Base-by-base conservation (phyloP, 2,113 vertebrate genomes). In the Myotis davidii region DNA sequence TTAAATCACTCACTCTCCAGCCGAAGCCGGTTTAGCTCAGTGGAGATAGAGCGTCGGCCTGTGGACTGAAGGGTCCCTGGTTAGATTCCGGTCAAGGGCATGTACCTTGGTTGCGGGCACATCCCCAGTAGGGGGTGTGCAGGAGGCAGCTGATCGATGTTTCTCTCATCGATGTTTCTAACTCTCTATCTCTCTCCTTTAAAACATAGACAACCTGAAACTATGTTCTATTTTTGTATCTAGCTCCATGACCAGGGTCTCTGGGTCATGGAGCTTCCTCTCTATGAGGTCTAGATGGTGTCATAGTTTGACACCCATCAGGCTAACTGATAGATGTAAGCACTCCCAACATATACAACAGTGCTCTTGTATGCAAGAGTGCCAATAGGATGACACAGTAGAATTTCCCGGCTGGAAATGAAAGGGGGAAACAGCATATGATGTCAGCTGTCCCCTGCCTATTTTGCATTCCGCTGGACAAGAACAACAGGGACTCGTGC, bases 401-500 rank as follows among this genome's bases (percentile, higher is more conserved):
- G 48, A 48, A 42, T 59, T 54, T 74, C 65, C 48, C 8, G 1
- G 11, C 54, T 69, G 39, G 39, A 84, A 70, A 64, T 69, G 48
- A 74, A 74, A 39, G 50, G 13, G n/a, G 52, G 27, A 67, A 69
- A 42, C 7, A 32, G 37, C 16, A 6, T 3, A 5, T 9, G 1
- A 17, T 3, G 52, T 23, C 1, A 5, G 37, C 23, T 50, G 70
- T 14, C 3, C 54, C 42, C 67, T 5, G 6, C 10, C 18, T 17
- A 20, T 3, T 52, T 1, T 39, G 27, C 3, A 25, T 20, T 42
- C 77, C 20, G 0, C 0, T 27, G 37, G 20, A 67, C 6, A 34
- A 73, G 37, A 42, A 65, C 8, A 56, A 20, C 39, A 32, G 78
- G 34, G 34, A 54, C 8, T 4, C 0, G 0, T 2, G 4, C 7